phyloP scores from a whole-genome alignment of 2,888 invertebrate species.

The Biston stratarius region DNA sequence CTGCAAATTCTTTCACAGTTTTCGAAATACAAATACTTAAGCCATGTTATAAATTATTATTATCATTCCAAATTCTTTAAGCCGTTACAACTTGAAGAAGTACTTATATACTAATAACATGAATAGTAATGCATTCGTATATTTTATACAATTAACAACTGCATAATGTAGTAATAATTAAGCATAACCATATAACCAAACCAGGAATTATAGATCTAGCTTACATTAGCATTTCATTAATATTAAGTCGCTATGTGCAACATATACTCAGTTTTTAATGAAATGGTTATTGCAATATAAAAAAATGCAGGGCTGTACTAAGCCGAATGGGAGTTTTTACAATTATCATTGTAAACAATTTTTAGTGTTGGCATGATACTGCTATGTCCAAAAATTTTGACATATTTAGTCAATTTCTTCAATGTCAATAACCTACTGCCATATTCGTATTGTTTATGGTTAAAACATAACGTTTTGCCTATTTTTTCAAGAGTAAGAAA shows the following conservation, averaged over 20 bases:
- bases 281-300: conserved; percentile 51
- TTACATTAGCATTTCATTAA: conserved; percentile 47
- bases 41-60: too few relatives aligned
- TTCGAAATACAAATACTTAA: too few relatives aligned
- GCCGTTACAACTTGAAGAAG: not conserved
- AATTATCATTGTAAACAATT: not conserved
- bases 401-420: too few relatives aligned
- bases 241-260: conserved; percentile 42
- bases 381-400: too few relatives aligned
- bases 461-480: too few relatives aligned
- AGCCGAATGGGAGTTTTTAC: too few relatives aligned
- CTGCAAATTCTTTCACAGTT: too few relatives aligned
- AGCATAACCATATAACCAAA: conserved; percentile 38
- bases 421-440: too few relatives aligned
- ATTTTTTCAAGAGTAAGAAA: too few relatives aligned
- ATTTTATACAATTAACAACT: conserved; percentile 21
- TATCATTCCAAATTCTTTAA: too few relatives aligned
- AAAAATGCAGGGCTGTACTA: conserved; percentile 14
- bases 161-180: conserved; percentile 41
- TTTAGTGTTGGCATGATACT: too few relatives aligned
- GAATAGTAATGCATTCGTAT: conserved; percentile 18
- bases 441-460: too few relatives aligned
- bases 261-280: conserved; percentile 39
- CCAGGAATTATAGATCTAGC: conserved; percentile 40
- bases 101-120: conserved; percentile 10